Conservation (phyloP, 1,140 invertebrate species). For the Periplaneta americana region DNA sequence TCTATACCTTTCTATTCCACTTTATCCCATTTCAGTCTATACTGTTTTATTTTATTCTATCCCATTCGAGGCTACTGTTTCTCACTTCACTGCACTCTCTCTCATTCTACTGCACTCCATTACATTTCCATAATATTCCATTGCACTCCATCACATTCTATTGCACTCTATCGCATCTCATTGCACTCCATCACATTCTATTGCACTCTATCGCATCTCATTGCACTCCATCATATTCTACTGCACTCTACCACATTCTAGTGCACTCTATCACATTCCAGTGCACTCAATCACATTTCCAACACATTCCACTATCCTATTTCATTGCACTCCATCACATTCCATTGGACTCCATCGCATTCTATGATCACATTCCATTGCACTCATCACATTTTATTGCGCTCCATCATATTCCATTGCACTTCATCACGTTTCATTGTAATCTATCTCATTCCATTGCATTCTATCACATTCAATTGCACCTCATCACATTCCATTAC, state of each 20-base stretch:
- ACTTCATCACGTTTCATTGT: background rate
- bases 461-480: background rate
- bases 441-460: background rate
- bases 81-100: background rate
- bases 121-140: background rate
- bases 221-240: background rate
- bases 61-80: no score
- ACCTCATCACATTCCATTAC: background rate
- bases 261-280: background rate
- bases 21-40: no score
- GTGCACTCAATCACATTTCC: background rate
- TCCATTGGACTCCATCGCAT: background rate
- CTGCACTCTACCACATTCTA: background rate
- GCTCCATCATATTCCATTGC: background rate
- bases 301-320: background rate
- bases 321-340: background rate
- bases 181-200: background rate
- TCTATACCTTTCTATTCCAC: no score
- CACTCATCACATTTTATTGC: background rate
- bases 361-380: background rate
- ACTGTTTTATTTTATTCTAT: no score
- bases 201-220: background rate
- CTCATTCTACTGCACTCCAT: background rate
- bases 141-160: background rate
- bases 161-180: background rate